phyloP scores from a whole-genome alignment of 1,140 invertebrate species.

The Drosophila santomea region DNA sequence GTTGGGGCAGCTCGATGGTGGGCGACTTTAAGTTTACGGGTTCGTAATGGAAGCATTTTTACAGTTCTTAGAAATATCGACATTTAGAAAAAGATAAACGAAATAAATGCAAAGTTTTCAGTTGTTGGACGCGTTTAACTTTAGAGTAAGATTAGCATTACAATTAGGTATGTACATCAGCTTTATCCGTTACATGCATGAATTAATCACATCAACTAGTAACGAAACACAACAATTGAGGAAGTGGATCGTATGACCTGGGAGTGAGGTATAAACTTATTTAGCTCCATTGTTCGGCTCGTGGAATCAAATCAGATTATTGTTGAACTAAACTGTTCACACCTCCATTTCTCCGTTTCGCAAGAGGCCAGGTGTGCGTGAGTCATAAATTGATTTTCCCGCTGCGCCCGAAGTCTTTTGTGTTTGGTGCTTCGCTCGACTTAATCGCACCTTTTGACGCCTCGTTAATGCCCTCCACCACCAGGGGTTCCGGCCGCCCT shows the following conservation, averaged over 20 bases:
- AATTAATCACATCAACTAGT: not conserved
- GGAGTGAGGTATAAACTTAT: slow-evolving; percentile 19
- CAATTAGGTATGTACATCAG: too few species aligned
- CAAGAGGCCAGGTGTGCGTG: slow-evolving; percentile 32
- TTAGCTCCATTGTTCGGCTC: slow-evolving; percentile 20
- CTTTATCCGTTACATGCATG: too few species aligned
- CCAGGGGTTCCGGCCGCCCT: not conserved
- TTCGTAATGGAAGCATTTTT: slow-evolving; percentile 4
- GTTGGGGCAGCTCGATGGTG: slow-evolving; percentile 18
- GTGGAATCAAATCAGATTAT: slow-evolving; percentile 30
- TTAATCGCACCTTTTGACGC: slow-evolving; percentile 70
- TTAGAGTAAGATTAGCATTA: too few species aligned
- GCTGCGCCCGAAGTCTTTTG: slow-evolving; percentile 11
- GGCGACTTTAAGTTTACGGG: slow-evolving; percentile 20
- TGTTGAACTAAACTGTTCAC: slow-evolving; percentile 43
- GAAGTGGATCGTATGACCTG: not conserved
- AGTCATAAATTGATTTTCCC: slow-evolving; percentile 66
- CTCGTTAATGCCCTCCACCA: slow-evolving; percentile 45
- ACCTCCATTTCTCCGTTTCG: slow-evolving; percentile 6
- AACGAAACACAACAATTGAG: slow-evolving; percentile 9
- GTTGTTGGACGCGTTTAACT: too few species aligned
- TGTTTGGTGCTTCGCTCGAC: slow-evolving; percentile 40
- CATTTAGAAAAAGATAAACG: not conserved
- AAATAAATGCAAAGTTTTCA: not conserved
- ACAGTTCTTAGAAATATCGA: not conserved